Percentiles rank a stretch among this genome's conserved stretches.
phyloP scores from a whole-genome alignment of 2,113 vertebrate species.

The Notechis scutatus region DNA sequence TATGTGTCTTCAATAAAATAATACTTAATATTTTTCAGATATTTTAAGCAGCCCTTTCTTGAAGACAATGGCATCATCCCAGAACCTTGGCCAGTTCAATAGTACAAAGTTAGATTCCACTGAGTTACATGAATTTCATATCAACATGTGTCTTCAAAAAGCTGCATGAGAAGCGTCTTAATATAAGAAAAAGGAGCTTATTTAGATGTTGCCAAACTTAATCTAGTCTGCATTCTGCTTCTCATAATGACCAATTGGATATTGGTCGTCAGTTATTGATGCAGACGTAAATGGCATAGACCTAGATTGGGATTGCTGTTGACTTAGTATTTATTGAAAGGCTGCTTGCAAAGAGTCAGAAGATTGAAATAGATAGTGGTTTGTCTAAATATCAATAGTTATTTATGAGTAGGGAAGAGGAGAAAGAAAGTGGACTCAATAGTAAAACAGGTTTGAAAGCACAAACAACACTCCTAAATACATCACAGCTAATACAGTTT shows the following conservation, averaged over 20 bases:
- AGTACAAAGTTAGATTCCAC: background rate
- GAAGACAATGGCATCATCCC: background rate
- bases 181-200: background rate
- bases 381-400: background rate
- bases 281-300: background rate
- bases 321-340: background rate
- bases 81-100: background rate
- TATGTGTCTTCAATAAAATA: background rate
- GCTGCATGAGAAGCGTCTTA: background rate
- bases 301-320: background rate
- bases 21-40: background rate
- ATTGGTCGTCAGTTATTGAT: background rate
- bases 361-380: background rate
- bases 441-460: background rate
- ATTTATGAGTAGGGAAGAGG: background rate
- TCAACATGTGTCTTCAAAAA: background rate
- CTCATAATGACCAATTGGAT: background rate
- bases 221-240: background rate
- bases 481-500: background rate
- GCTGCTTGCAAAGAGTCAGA: background rate
- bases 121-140: background rate
- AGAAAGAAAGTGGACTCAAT: background rate
- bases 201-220: background rate
- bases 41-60: background rate
- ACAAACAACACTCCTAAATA: background rate